Conservation (phyloP, 2,888 invertebrate species). For the Tridacna crocea region DNA sequence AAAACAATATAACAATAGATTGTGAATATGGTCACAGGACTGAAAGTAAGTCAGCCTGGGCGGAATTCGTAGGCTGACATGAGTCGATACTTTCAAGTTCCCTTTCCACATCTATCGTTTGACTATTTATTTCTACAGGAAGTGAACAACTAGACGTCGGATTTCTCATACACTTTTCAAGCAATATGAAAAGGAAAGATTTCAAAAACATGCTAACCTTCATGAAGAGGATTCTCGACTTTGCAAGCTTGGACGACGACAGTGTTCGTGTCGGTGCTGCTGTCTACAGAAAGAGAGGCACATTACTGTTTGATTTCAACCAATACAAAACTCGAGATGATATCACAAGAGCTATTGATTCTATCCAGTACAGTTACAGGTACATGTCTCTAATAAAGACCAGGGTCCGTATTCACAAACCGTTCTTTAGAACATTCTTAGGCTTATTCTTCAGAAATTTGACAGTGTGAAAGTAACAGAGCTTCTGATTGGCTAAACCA, state of each 20-base stretch:
- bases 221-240: constrained; percentile 57
- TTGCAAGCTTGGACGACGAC: constrained; percentile 68
- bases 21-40: too few species aligned
- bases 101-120: neutral
- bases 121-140: constrained; percentile 36
- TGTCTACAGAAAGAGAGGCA: constrained; percentile 52
- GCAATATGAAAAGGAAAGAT: constrained; percentile 47
- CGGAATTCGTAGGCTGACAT: too few species aligned
- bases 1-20: too few species aligned
- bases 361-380: constrained; percentile 59
- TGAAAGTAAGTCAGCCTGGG: too few species aligned
- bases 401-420: too few species aligned
- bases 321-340: constrained; percentile 64
- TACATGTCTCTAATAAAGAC: constrained; percentile 2
- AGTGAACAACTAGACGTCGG: constrained; percentile 70
- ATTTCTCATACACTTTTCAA: constrained; percentile 71
- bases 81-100: neutral
- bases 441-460: too few species aligned
- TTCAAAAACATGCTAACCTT: constrained; percentile 63
- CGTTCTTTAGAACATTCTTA: too few species aligned
- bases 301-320: constrained; percentile 70
- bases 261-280: constrained; percentile 69
- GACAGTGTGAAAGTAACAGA: too few species aligned
- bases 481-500: too few species aligned
- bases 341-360: constrained; percentile 63